phyloP scores from a whole-genome alignment of 1,140 invertebrate genomes.

The Drosophila baimaii region DNA sequence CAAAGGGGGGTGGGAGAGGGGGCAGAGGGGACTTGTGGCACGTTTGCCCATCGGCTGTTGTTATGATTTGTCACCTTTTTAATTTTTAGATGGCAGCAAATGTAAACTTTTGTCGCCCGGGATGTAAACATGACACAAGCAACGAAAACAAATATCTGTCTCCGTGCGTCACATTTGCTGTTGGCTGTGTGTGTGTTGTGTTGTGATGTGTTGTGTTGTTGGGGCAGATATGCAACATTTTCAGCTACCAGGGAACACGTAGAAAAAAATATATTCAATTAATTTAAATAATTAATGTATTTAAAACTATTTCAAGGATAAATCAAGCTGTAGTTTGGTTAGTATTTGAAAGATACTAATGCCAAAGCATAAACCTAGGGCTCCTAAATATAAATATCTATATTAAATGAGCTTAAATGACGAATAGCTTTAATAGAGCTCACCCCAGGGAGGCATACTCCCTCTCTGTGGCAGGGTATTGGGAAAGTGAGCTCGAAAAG shows the following conservation, averaged over 20 bases:
- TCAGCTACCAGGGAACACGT: background rate
- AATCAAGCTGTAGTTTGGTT: too few relatives aligned
- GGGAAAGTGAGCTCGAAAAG: background rate
- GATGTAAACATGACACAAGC: constrained; percentile 65
- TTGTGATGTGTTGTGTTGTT: background rate
- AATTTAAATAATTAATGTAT: background rate
- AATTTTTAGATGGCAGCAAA: constrained; percentile 75
- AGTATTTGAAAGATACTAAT: too few relatives aligned
- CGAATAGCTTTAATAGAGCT: too few relatives aligned
- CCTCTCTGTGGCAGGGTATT: background rate
- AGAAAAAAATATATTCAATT: background rate
- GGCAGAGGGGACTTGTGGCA: background rate
- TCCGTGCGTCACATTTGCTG: constrained; percentile 45
- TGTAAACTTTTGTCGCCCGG: constrained; percentile 74
- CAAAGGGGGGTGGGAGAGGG: background rate
- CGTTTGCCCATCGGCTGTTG: constrained; percentile 42
- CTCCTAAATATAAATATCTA: background rate
- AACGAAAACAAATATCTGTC: constrained; percentile 70
- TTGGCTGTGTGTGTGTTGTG: constrained; percentile 24
- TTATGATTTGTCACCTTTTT: constrained; percentile 78
- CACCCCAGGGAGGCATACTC: too few relatives aligned
- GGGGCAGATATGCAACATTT: background rate
- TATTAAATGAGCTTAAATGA: background rate
- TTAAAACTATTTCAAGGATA: too few relatives aligned
- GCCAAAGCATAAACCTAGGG: too few relatives aligned